Conservation (phyloP, 2,888 invertebrate species). For the Gnatocerus cornutus region DNA sequence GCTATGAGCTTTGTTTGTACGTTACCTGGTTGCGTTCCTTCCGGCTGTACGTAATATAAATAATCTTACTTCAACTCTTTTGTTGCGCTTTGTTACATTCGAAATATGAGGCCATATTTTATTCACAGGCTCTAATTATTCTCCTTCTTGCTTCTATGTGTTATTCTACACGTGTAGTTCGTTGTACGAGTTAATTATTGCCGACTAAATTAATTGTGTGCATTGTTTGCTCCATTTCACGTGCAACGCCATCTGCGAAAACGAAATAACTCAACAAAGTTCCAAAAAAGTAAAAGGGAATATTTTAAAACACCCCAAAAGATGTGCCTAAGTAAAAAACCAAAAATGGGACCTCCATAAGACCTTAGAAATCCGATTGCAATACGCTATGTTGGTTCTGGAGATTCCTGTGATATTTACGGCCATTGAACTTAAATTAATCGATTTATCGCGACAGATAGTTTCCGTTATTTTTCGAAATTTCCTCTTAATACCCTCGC, state of each 20-base stretch:
- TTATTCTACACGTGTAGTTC: conserved; percentile 47
- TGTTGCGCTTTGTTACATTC: conserved; percentile 60
- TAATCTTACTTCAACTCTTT: conserved; percentile 61
- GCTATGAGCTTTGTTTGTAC: conserved; percentile 47
- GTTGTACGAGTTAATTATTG: conserved; percentile 50
- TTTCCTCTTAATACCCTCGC: not conserved
- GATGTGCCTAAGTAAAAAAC: too few species aligned
- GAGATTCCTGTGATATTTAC: too few species aligned
- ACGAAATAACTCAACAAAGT: not conserved
- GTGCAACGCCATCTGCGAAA: conserved; percentile 10
- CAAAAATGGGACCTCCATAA: too few species aligned
- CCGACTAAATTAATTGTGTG: conserved; percentile 51
- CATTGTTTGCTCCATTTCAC: conserved; percentile 45
- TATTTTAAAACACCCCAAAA: too few species aligned
- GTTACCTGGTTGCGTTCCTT: conserved; percentile 59
- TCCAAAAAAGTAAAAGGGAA: not conserved
- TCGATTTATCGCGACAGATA: too few species aligned
- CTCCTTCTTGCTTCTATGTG: conserved; percentile 52
- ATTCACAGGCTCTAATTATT: conserved; percentile 61
- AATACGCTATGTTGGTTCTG: too few species aligned
- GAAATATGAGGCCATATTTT: conserved; percentile 60
- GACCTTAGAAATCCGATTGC: too few species aligned
- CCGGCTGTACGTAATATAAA: conserved; percentile 61
- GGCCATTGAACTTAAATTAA: too few species aligned
- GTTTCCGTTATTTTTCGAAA: not conserved